phyloP scores from a whole-genome alignment of 2,888 invertebrate species.

The Drosophila paracracens region DNA sequence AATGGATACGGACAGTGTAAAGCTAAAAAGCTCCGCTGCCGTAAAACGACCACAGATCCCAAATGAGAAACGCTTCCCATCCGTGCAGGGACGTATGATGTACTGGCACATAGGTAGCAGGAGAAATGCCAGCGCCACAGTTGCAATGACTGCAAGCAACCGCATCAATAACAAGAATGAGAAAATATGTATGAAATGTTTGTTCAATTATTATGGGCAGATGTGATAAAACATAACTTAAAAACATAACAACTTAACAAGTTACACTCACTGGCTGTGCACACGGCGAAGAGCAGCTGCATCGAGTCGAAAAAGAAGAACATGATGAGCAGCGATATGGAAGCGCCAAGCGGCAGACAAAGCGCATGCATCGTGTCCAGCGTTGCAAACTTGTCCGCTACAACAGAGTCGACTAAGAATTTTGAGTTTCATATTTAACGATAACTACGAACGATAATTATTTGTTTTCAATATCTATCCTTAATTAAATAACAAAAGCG shows the following conservation, averaged over 20 bases:
- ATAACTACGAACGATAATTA: neutral
- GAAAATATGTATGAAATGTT: neutral
- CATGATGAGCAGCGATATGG: constrained; percentile 97
- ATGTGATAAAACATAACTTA: neutral
- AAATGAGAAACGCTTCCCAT: constrained; percentile 94
- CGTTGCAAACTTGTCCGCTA: constrained; percentile 92
- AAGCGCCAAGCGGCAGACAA: constrained; percentile 97
- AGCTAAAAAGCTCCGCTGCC: constrained; percentile 96
- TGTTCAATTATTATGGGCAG: neutral
- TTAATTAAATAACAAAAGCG: neutral
- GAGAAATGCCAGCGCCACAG: constrained; percentile 97
- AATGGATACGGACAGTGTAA: constrained; percentile 95
- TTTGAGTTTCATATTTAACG: constrained; percentile 1
- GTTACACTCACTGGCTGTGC: constrained; percentile 95
- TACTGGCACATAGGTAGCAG: constrained; percentile 99
- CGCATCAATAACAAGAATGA: neutral
- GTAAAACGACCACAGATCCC: constrained; percentile 97
- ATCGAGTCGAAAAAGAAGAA: constrained; percentile 99
- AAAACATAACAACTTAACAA: neutral
- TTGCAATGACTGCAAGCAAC: constrained; percentile 92
- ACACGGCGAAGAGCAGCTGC: constrained; percentile 98
- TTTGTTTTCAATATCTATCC: neutral
- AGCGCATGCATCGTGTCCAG: constrained; percentile 98
- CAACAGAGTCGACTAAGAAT: constrained; percentile 25
- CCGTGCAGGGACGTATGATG: constrained; percentile 93